phyloP scores from a whole-genome alignment of 2,797 vertebrate genomes.

The Chelmon rostratus region DNA sequence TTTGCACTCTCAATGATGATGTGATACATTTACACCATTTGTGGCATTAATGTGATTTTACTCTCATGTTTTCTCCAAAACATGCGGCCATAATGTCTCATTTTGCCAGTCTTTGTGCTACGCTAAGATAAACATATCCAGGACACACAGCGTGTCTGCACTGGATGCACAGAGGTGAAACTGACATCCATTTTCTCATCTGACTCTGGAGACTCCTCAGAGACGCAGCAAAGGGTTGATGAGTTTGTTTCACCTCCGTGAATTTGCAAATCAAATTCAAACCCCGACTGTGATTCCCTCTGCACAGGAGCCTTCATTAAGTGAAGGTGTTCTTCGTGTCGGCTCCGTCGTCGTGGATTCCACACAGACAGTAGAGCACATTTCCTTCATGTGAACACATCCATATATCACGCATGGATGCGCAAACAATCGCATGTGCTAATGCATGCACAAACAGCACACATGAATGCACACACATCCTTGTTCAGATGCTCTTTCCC shows the following conservation, averaged over 20 bases:
- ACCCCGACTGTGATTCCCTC: conserved; percentile 14
- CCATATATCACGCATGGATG: conserved; percentile 22
- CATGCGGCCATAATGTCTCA: neutral
- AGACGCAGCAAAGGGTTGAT: neutral
- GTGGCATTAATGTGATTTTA: too few species aligned
- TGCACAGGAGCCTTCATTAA: neutral
- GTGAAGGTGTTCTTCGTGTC: neutral
- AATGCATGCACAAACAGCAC: conserved; percentile 23
- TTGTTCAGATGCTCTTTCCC: neutral
- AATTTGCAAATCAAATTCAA: neutral
- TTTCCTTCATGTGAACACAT: conserved; percentile 21
- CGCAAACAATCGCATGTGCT: conserved; percentile 13
- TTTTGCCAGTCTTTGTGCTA: neutral
- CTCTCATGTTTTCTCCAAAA: too few species aligned
- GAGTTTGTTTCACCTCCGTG: neutral
- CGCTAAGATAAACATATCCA: neutral
- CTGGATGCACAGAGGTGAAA: neutral
- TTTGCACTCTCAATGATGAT: too few species aligned
- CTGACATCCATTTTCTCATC: neutral
- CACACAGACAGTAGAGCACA: neutral
- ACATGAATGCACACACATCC: conserved; percentile 10
- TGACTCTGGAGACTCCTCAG: neutral
- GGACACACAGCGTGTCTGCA: neutral
- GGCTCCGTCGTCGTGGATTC: neutral
- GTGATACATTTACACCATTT: too few species aligned